Evolutionary conservation across 2,888 invertebrate genomes (phyloP), one percentile per base, ranked within the genome.

Genomic region (Cataglyphis cursor): DNA sequence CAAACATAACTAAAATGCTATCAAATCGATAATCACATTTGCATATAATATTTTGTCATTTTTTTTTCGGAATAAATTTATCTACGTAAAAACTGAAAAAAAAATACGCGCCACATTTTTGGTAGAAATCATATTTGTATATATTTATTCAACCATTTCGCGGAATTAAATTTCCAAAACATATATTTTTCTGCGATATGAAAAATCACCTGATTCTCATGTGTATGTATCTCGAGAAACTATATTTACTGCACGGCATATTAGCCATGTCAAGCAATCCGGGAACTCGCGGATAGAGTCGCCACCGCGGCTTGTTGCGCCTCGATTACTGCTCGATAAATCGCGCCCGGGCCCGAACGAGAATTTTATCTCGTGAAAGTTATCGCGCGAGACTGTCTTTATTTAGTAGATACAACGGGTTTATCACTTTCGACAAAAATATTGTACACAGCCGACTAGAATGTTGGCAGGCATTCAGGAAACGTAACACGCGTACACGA

Each of bases 331-430:
- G 78, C 66, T 66, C 81, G 51, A 88, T 86, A 88, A 85, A 85
- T 88, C 85, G 82, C 74, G 61, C 54, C 73, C 57, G 31, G 21
- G 35, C 3, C 28, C 24, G 59, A 59, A 12, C 12, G 64, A 81
- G 68, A 70, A 85, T 86, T 85, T 87, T 88, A 88, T 88, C 86
- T 86, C 80, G 85, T 68, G 87, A 86, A 85, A 86, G 84, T 88
- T 88, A 88, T 88, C 88, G 81, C 83, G 66, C 57, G 15, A 1
- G 8, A 18, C 62, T 76, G 74, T 81, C 83, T 68, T 81, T 81
- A 82, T 81, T 85, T 83, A 86, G 57, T 78, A 80, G 44, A 59
- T 59, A 31, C 73, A 73, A 84, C 68, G 61, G 76, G 81, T 84
- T 75, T 86, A 87, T 88, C 84, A 72, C 80, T 84, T 81, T 84